Conservation (phyloP, 2,797 vertebrate species). For the Euthynnus affinis region DNA sequence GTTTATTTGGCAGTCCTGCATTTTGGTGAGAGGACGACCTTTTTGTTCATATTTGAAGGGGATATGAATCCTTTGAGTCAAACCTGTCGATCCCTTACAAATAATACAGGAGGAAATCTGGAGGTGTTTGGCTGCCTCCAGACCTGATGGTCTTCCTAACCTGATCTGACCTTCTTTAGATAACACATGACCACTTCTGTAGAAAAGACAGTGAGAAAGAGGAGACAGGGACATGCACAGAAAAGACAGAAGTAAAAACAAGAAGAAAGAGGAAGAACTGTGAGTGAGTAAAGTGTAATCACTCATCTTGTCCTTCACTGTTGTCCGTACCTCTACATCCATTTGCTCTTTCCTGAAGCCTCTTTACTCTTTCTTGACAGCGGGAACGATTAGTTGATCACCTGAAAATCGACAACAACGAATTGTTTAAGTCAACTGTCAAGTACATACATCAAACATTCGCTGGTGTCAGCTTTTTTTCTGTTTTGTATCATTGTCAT, state of each 20-base stretch:
- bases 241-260: neutral
- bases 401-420: neutral
- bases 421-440: too few relatives aligned
- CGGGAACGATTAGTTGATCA: neutral
- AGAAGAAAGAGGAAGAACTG: neutral
- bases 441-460: too few relatives aligned
- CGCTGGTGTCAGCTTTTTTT: too few relatives aligned
- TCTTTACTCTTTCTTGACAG: neutral
- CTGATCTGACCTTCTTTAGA: neutral
- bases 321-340: neutral
- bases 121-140: neutral
- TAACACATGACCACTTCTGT: neutral
- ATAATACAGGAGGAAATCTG: neutral
- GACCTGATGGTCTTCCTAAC: neutral
- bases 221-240: neutral
- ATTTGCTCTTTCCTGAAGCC: neutral
- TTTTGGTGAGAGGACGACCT: neutral
- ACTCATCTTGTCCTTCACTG: too few relatives aligned
- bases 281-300: neutral
- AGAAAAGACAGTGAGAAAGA: neutral
- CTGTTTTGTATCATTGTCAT: too few relatives aligned
- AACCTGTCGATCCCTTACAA: neutral
- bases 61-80: slow-evolving; percentile 1
- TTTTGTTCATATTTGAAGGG: neutral
- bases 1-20: neutral